These are phyloP conservation scores for Drosophila tani DNA, from an alignment of 1,140 invertebrate genomes.

Conservation along the genomic window DNA sequence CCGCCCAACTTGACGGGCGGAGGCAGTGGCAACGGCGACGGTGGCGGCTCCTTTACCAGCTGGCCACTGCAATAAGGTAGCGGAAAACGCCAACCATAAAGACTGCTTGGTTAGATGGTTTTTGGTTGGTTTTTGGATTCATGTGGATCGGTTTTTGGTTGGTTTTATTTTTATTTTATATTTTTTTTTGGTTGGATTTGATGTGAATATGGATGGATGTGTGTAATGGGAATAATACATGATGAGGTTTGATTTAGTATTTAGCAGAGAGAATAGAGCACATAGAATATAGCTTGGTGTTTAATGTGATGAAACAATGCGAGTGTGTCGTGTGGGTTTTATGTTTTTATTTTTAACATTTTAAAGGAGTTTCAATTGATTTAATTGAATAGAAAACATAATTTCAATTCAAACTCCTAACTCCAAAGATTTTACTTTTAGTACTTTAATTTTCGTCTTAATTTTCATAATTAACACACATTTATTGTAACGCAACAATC, in stretches of 20 bases:
- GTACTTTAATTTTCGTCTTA: neutral
- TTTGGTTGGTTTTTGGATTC: conserved; percentile 33
- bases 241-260: conserved; percentile 55
- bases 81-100: conserved; percentile 96
- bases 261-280: conserved; percentile 18
- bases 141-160: conserved; percentile 9
- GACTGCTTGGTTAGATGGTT: conserved; percentile 88
- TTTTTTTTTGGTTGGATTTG: neutral
- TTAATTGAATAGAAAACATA: neutral
- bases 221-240: conserved; percentile 51
- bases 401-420: conserved; percentile 1
- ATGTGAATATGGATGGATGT: conserved; percentile 22
- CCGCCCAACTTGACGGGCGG: conserved; percentile 90
- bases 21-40: conserved; percentile 90
- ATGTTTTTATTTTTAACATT: neutral
- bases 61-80: conserved; percentile 95
- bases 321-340: conserved; percentile 8
- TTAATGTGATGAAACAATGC: conserved; percentile 18
- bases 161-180: conserved; percentile 12
- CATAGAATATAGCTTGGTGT: conserved; percentile 25
- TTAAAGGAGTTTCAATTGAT: conserved; percentile 1
- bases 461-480: conserved; percentile 9
- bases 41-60: conserved; percentile 90
- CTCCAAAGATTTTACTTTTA: neutral
- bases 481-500: conserved; percentile 7